Percentiles rank a stretch among this genome's conserved stretches.
These are phyloP conservation scores for Neoascia interrupta DNA, from an alignment of 2,888 invertebrate genomes.

Conservation along the genomic window DNA sequence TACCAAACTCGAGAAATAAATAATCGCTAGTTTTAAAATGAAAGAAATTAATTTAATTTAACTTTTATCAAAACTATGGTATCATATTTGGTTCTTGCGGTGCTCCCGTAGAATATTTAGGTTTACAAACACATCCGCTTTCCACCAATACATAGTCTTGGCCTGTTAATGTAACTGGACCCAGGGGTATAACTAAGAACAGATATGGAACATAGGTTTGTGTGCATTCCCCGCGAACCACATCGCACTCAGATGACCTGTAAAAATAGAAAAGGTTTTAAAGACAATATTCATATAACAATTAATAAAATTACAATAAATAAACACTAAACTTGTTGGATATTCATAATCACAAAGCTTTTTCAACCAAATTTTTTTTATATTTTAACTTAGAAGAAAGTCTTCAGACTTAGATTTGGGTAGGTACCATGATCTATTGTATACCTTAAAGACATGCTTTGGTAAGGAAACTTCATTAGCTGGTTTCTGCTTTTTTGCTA, in stretches of 20 bases:
- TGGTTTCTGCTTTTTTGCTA: too few relatives aligned
- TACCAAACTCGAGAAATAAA: conserved; percentile 4
- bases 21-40: conserved; percentile 8
- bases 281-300: background rate
- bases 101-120: conserved; percentile 80
- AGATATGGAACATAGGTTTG: conserved; percentile 93
- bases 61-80: conserved; percentile 74
- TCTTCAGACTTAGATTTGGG: too few relatives aligned
- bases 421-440: too few relatives aligned
- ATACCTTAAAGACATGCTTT: too few relatives aligned
- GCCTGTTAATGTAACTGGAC: conserved; percentile 93
- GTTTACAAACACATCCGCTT: conserved; percentile 94
- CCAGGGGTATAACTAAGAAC: conserved; percentile 93
- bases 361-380: too few relatives aligned
- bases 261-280: conserved; percentile 75
- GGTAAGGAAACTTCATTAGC: too few relatives aligned
- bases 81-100: conserved; percentile 80
- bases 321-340: too few relatives aligned
- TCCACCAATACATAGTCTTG: conserved; percentile 97
- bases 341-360: too few relatives aligned
- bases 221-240: conserved; percentile 93
- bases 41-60: conserved; percentile 36
- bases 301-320: background rate
- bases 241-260: conserved; percentile 93
- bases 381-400: too few relatives aligned